These are phyloP conservation scores for Campylomormyrus tamandua DNA, from an alignment of 2,113 vertebrate species.

Conservation along the genomic window DNA sequence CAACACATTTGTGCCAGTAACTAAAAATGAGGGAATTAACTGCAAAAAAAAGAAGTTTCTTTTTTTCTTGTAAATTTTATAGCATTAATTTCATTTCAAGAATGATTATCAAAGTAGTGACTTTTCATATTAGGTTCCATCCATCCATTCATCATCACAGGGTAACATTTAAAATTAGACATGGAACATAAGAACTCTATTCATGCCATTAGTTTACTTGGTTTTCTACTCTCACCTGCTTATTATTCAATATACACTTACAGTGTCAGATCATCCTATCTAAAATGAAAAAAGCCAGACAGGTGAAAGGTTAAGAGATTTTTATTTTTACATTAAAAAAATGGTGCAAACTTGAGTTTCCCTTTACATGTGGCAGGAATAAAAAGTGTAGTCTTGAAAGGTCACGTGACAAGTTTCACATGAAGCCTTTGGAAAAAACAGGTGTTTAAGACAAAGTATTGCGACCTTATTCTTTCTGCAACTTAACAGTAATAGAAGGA, in stretches of 20 bases:
- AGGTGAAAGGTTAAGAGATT: slow-evolving; percentile 56
- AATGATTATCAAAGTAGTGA: not conserved
- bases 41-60: no score
- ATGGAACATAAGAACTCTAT: not conserved
- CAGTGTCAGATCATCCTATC: not conserved
- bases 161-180: not conserved
- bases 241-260: not conserved
- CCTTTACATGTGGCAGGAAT: slow-evolving; percentile 67
- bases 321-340: slow-evolving; percentile 78
- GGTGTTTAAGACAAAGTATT: slow-evolving; percentile 55
- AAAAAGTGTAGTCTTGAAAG: slow-evolving; percentile 67
- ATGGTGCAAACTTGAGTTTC: slow-evolving; percentile 77
- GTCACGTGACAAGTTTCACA: slow-evolving; percentile 63
- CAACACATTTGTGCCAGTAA: not conserved
- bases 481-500: slow-evolving; percentile 47
- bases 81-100: not conserved
- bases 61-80: not conserved
- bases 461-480: slow-evolving; percentile 64
- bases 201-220: not conserved
- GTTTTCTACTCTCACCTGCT: not conserved
- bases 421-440: slow-evolving; percentile 55
- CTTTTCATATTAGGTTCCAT: not conserved
- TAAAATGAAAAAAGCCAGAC: slow-evolving; percentile 21
- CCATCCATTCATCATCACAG: not conserved
- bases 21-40: not conserved